These are phyloP conservation scores for Chelon labrosus DNA, from an alignment of 2,797 vertebrate genomes.

Conservation along the genomic window DNA sequence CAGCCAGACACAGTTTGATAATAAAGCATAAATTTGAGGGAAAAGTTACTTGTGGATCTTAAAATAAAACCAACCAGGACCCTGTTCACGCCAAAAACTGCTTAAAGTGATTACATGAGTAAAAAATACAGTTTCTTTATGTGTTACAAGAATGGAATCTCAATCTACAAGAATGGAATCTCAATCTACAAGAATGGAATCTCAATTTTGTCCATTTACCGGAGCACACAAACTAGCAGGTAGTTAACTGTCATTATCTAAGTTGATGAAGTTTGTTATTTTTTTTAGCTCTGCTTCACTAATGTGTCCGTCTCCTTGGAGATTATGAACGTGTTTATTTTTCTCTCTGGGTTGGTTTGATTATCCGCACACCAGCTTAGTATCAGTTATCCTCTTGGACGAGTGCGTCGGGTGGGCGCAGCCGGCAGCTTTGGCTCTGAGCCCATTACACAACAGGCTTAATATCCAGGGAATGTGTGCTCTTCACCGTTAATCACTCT, in stretches of 20 bases:
- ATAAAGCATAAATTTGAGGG: slow-evolving; percentile 12
- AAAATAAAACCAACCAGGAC: slow-evolving; percentile 12
- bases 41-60: slow-evolving; percentile 24
- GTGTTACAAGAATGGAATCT: not conserved
- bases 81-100: not conserved
- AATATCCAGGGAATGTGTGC: slow-evolving; percentile 62
- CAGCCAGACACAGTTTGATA: slow-evolving; percentile 39
- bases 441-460: slow-evolving; percentile 77
- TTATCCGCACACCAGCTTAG: slow-evolving; percentile 68
- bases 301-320: slow-evolving; percentile 50
- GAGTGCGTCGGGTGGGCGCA: slow-evolving; percentile 47
- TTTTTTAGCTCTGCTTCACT: slow-evolving; percentile 35
- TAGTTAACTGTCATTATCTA: slow-evolving; percentile 16
- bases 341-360: slow-evolving; percentile 49
- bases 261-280: slow-evolving; percentile 19
- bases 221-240: not conserved
- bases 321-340: slow-evolving; percentile 51
- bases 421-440: slow-evolving; percentile 65
- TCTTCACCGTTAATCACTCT: slow-evolving; percentile 66
- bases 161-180: not conserved
- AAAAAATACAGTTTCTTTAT: not conserved
- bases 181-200: not conserved
- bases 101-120: not conserved
- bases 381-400: slow-evolving; percentile 62
- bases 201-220: not conserved